These are phyloP conservation scores for Enteromius unitaeniatus DNA, from an alignment of 2,797 vertebrate genomes.

Conservation along the genomic window DNA sequence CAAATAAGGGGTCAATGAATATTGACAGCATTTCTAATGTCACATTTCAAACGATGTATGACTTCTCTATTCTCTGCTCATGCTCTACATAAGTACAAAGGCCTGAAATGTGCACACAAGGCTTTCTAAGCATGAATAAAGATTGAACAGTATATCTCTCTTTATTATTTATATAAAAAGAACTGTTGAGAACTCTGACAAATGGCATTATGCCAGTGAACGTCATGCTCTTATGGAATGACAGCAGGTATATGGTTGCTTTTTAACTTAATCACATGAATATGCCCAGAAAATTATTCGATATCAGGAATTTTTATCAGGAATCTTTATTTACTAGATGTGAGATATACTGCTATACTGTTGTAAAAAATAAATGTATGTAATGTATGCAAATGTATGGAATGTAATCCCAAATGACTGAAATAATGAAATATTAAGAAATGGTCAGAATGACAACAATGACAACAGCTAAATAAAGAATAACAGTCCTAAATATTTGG, in stretches of 20 bases:
- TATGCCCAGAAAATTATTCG: neutral
- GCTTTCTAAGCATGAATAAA: constrained; percentile 2
- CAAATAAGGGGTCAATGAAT: constrained; percentile 43
- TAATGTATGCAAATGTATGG: too few species aligned
- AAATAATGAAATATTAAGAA: constrained; percentile 24
- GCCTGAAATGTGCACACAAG: neutral
- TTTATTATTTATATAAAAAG: constrained; percentile 1
- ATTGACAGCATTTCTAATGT: constrained; percentile 31
- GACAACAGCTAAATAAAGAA: constrained; percentile 20
- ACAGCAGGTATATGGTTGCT: neutral
- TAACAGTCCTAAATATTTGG: neutral
- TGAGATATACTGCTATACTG: neutral
- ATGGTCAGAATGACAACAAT: constrained; percentile 21
- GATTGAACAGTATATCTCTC: neutral
- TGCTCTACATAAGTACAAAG: constrained; percentile 8
- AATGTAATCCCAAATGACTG: neutral
- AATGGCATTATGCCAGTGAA: neutral
- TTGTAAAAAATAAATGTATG: constrained; percentile 5
- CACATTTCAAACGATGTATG: constrained; percentile 29
- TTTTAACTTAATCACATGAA: constrained; percentile 9
- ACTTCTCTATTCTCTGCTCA: neutral
- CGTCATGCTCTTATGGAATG: neutral
- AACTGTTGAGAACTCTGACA: neutral
- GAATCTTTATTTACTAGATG: constrained; percentile 14
- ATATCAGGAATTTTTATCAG: constrained; percentile 1